Evolutionary conservation across 2,113 vertebrate genomes (phyloP), one percentile per base, ranked within the genome.

Genomic region (Lichenostomus cassidix): DNA sequence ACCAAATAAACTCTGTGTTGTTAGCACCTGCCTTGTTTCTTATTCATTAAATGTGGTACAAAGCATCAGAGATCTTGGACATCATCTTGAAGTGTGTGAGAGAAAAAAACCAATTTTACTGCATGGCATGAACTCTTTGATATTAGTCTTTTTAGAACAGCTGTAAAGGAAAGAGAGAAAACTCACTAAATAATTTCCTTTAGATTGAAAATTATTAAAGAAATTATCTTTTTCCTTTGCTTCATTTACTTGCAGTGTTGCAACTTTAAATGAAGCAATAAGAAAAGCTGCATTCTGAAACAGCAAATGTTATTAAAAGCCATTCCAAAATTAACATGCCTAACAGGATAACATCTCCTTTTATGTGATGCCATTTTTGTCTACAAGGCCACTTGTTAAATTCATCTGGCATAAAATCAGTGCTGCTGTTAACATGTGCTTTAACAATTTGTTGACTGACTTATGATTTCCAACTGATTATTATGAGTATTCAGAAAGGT

Each of bases 271-370:
- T 1, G 11, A 62, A 55, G 73, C 37, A 24, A 52, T 47, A 53
- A 49, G 64, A 84, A 87, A 83, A 81, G 47, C 55, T 87, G 50
- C 3, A 1, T 49, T 94, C 56, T 82, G 62, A 87, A 89, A 56
- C 24, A 80, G 60, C 47, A 35, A 53, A 50, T 63, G 53, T 79
- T 90, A 52, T 4, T 85, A 82, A 85, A 91, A 79, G 37, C 69
- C 29, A n/a, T 59, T 89, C 47, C n/a, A 84, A 84, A 94, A 86
- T 79, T 65, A 85, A 67, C 41, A 20, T 35, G 16, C 60, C 68
- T 42, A 33, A 67, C 60, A 87, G 64, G 28, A 22, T 39, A 65
- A 9, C n/a, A 87, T 50, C 24, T 53, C 35, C 87, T 49, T 39
- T 75, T 46, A n/a, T 59, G 41, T 49, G 71, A 2, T 64, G 29